Evolutionary conservation across 2,888 invertebrate species (phyloP).

Genomic region (Dinocampus coccinellae): DNA sequence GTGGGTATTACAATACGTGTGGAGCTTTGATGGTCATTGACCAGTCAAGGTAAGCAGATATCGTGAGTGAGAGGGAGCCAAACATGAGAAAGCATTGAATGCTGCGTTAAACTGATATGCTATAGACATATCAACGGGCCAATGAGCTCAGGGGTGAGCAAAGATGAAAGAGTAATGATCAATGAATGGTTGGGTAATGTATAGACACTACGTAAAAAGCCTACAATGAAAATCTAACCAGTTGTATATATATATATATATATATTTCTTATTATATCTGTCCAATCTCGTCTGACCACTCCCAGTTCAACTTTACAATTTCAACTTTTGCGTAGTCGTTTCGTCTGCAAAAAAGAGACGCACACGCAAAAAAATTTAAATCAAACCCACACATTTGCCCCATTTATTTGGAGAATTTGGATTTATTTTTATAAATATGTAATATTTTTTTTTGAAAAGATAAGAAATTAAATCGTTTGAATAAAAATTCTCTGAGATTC

Average conservation of each 20-base stretch:
- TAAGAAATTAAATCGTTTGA: not conserved
- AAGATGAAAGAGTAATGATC: not conserved
- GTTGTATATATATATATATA: not conserved
- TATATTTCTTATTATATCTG: constrained; percentile 9
- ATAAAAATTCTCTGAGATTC: not conserved
- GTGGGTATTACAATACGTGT: not conserved
- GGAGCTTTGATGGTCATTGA: constrained; percentile 6
- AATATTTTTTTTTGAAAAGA: not conserved
- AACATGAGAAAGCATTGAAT: not conserved
- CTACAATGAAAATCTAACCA: not conserved
- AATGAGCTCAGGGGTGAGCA: not conserved
- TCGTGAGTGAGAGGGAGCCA: constrained; percentile 5
- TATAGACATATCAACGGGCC: not conserved
- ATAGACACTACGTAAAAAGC: not conserved
- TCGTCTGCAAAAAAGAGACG: constrained; percentile 14
- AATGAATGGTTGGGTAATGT: not conserved
- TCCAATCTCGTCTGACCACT: constrained; percentile 38
- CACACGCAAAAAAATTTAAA: constrained; percentile 6
- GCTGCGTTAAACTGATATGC: not conserved
- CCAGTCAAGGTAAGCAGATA: not conserved
- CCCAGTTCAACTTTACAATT: constrained; percentile 40
- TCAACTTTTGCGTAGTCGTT: constrained; percentile 45
- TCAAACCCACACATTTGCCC: not conserved
- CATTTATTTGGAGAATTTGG: not conserved
- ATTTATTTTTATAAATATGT: not conserved